Base-by-base conservation (phyloP, 2,888 invertebrate genomes). In the Oligia strigilis region DNA sequence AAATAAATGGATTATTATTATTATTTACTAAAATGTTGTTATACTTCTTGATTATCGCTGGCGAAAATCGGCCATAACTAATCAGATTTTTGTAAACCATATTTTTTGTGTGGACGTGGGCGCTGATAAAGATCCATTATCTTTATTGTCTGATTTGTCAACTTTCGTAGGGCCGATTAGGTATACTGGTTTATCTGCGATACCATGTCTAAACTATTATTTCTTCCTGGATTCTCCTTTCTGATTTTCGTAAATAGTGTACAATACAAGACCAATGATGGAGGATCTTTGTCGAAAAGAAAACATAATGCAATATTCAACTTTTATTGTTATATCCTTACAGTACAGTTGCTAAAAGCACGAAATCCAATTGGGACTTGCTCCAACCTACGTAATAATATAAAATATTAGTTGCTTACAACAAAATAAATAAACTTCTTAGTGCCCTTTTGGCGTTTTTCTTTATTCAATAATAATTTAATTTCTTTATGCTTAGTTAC, bases 391-490 rank as follows among this genome's bases (percentile, higher is more conserved):
- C 92, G 91, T 93, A 93, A 94, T 95, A 90, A 95, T 95, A 95
- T 95, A 96, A 95, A 96, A 95, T 96, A 96, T 96, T 95, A 95
- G 95, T 96, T 94, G 94, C 95, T 95, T 95, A 95, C 91, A 96
- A 96, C 96, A 94, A 96, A 96, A 97, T 96, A 96, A 97, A 97
- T 96, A 96, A 95, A 91, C 94, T 94, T 96, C 94, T 94, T 94
- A 95, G 93, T 94, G 96, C 96, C 96, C 93, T 92, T 92, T 87
- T 92, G 95, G 96, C 95, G 92, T 93, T 93, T 91, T 93, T 92
- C 90, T 92, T 91, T 92, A 92, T 92, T 92, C 93, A 94, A 95
- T 93, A 94, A 93, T 90, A 92, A 92, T 88, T 92, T 90, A 93
- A 96, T 95, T 96, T 96, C 96, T 95, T 94, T 90, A 95, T 94